Evolutionary conservation across 2,113 vertebrate species (phyloP), one percentile per base, ranked within the genome.

Genomic region (Bufo bufo): DNA sequence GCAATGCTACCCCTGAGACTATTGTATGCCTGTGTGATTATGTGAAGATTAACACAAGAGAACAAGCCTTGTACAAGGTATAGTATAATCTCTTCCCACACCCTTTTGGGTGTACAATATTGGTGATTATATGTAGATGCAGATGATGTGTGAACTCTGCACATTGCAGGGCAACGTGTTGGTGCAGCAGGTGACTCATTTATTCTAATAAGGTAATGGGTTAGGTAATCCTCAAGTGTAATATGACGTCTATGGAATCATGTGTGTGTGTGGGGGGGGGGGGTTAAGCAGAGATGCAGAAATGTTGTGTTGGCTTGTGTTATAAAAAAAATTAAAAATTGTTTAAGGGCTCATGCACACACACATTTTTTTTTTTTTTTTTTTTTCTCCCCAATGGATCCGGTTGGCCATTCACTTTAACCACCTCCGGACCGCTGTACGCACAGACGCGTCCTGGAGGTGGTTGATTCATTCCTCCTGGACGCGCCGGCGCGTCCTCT

Each of bases 101-200:
- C 85, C 85, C 85, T 80, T 78, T 16, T 80, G 85, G 85, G 85
- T 87, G 85, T 87, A 66, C 47, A 45, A 54, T 58, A 23, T 56
- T 58, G 63, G 43, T 65, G 4, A 66, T 86, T 65, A 66, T 79
- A 87, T 87, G 77, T 65, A 87, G 81, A 87, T 80, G 77, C 43
- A 45, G 47, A 19, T 49, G 11, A 23, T 85, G 17, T 85, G 45
- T 54, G 75, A 61, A 54, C 13, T 20, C 47, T 80, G 75, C 85
- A 79, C 49, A 80, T 78, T 80, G 77, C 43, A 71, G 13, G n/a
- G 63, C 47, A 80, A 87, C 63, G 77, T 69, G 85, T 78, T 65
- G 33, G 6, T 52, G 85, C 65, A 54, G 85, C 63, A 52, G 66
- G 13, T 86, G 85, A 78, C 59, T 80, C 59, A 65, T 69, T 52